Evolutionary conservation across 2,888 invertebrate species (phyloP).

Genomic region (Podabrus alpinus): DNA sequence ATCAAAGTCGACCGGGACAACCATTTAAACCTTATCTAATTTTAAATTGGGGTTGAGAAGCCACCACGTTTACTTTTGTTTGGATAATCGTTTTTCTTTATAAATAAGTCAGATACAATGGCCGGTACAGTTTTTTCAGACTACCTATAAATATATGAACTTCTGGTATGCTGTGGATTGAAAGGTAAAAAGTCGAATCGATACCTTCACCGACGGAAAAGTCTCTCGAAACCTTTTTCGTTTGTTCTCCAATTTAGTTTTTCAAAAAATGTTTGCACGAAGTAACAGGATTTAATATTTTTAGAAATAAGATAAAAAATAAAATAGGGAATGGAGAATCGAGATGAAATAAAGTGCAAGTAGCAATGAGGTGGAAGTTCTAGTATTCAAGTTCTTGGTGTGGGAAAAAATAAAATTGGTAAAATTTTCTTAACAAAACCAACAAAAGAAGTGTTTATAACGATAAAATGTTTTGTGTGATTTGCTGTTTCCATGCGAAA

Average conservation of each 20-base stretch:
- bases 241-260: not conserved
- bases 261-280: too few relatives aligned
- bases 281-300: too few relatives aligned
- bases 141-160: not conserved
- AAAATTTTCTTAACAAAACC: not conserved
- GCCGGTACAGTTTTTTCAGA: not conserved
- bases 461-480: not conserved
- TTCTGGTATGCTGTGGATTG: not conserved
- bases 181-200: not conserved
- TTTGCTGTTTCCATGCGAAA: not conserved
- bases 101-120: not conserved
- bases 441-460: not conserved
- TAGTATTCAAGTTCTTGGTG: not conserved
- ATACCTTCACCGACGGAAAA: not conserved
- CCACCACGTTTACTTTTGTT: slow-evolving; percentile 1
- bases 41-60: slow-evolving; percentile 25
- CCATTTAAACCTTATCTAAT: slow-evolving; percentile 37
- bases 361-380: not conserved
- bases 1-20: slow-evolving; percentile 34
- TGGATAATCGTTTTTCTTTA: not conserved
- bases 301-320: too few relatives aligned
- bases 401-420: not conserved
- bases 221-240: not conserved
- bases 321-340: not conserved
- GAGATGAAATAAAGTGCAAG: not conserved